Percentiles rank a stretch among this genome's conserved stretches.
These are phyloP conservation scores for Illadopsis cleaveri DNA, from an alignment of 2,113 vertebrate genomes.

Conservation along the genomic window DNA sequence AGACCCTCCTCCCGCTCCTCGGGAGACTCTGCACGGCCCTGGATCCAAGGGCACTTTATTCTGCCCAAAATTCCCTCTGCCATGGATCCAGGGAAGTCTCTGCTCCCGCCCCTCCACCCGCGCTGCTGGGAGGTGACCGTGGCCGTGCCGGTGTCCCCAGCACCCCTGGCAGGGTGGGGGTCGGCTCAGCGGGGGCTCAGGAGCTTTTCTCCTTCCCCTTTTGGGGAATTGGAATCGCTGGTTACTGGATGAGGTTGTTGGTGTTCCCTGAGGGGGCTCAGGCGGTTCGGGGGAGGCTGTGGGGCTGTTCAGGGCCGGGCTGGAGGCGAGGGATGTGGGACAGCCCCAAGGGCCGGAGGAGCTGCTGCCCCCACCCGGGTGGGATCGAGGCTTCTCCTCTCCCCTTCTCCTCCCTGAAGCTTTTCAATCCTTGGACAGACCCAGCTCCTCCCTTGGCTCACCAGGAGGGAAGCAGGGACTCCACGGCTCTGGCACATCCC, in stretches of 20 bases:
- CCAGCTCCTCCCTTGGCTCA: neutral
- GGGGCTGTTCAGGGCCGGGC: rapidly evolving
- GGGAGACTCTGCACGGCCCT: rapidly evolving
- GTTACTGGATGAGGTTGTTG: rapidly evolving
- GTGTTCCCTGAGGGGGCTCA: neutral
- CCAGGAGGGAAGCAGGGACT: rapidly evolving
- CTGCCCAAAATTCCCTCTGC: neutral
- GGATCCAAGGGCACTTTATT: neutral
- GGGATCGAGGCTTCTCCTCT: neutral
- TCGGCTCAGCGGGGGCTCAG: rapidly evolving
- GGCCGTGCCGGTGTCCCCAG: rapidly evolving
- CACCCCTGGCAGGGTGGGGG: rapidly evolving
- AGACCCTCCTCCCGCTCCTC: rapidly evolving
- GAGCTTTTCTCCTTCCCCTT: neutral
- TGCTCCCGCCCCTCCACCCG: neutral
- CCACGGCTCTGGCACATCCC: neutral
- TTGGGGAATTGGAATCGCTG: neutral
- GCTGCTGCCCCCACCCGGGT: neutral
- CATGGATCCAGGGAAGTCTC: neutral
- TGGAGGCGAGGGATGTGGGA: neutral
- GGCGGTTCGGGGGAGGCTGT: rapidly evolving
- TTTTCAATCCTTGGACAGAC: neutral
- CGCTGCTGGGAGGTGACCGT: neutral
- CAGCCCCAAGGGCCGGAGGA: neutral
- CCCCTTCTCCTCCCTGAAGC: neutral